Percentiles rank a stretch among this genome's conserved stretches.
phyloP scores from a whole-genome alignment of 2,888 invertebrate species.

The Allophyes oxyacanthae region DNA sequence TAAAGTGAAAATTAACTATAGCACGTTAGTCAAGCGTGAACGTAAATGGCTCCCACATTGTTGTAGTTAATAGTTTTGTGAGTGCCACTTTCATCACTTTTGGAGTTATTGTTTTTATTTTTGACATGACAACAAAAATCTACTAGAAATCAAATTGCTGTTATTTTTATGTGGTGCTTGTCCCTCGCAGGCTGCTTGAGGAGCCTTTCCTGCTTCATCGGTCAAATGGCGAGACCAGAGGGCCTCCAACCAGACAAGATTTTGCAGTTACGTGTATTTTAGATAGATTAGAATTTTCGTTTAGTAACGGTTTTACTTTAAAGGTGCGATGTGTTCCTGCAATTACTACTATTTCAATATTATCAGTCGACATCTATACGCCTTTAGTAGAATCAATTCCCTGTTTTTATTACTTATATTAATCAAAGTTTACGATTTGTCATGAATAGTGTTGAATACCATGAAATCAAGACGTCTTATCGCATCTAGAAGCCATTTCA shows the following conservation, averaged over 20 bases:
- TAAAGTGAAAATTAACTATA: constrained; percentile 44
- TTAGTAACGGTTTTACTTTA: too few species aligned
- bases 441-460: constrained; percentile 27
- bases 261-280: too few species aligned
- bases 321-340: too few species aligned
- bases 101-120: constrained; percentile 1
- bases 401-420: constrained; percentile 4
- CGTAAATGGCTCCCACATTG: constrained; percentile 36
- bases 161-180: too few species aligned
- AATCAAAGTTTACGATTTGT: constrained; percentile 30
- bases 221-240: too few species aligned
- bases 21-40: constrained; percentile 24
- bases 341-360: too few species aligned
- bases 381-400: constrained; percentile 6
- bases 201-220: too few species aligned
- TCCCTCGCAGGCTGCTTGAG: too few species aligned
- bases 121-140: too few species aligned
- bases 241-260: too few species aligned
- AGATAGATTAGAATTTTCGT: too few species aligned
- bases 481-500: constrained; percentile 29
- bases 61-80: constrained; percentile 20
- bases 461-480: constrained; percentile 47
- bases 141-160: too few species aligned
- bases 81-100: constrained; percentile 9
- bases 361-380: background rate